Evolutionary conservation across 2,113 vertebrate genomes (phyloP).

Genomic region (Crotalus tigris): DNA sequence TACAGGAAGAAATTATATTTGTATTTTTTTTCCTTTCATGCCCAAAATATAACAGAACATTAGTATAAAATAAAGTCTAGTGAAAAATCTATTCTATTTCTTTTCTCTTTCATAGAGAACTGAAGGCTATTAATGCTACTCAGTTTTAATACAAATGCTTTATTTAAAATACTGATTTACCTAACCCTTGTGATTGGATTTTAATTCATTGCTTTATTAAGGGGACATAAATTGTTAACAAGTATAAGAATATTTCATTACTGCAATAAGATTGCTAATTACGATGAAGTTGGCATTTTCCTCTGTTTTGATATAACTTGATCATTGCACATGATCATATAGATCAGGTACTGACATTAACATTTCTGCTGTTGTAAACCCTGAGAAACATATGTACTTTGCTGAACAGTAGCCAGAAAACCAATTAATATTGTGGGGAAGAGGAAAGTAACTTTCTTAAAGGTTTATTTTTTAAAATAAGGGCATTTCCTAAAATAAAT

Average conservation of each 20-base stretch:
- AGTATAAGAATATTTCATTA: constrained; percentile 46
- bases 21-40: background rate
- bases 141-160: constrained; percentile 51
- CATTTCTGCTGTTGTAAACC: constrained; percentile 46
- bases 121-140: constrained; percentile 36
- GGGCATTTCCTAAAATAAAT: constrained; percentile 29
- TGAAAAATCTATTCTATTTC: constrained; percentile 38
- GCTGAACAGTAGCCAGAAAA: constrained; percentile 43
- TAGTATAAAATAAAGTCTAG: constrained; percentile 28
- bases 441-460: constrained; percentile 20
- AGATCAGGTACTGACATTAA: constrained; percentile 43
- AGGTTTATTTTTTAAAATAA: background rate
- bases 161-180: constrained; percentile 53
- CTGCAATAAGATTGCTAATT: constrained; percentile 33
- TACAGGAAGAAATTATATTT: constrained; percentile 17
- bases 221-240: constrained; percentile 50
- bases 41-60: constrained; percentile 26
- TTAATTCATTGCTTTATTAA: constrained; percentile 51
- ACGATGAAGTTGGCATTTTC: constrained; percentile 45
- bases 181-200: constrained; percentile 12
- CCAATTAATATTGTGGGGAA: constrained; percentile 24
- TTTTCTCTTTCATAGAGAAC: constrained; percentile 15
- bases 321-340: constrained; percentile 22
- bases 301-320: background rate
- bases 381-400: constrained; percentile 29